A percentile compares a stretch with the other conserved stretches of the same genome.
phyloP scores from a whole-genome alignment of 23 tunicate species.

The Corella eumyota region DNA sequence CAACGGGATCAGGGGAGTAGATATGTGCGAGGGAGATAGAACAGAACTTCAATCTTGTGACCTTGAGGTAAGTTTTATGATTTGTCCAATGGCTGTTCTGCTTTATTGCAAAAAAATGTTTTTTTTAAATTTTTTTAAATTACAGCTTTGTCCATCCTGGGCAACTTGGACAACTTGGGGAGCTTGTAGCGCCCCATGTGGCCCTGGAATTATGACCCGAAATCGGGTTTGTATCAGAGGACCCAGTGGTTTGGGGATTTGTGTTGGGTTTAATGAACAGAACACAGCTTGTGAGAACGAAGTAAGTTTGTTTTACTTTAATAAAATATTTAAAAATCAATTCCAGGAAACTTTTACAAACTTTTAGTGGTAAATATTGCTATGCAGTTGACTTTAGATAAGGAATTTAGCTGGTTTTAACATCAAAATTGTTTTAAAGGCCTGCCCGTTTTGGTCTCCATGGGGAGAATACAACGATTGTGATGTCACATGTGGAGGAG shows the following conservation, averaged over 20 bases:
- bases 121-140: not conserved
- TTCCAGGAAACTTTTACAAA: too few species aligned
- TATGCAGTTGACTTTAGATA: too few species aligned
- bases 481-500: slow-evolving; percentile 32
- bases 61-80: slow-evolving; percentile 30
- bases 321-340: too few species aligned
- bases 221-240: slow-evolving; percentile 35
- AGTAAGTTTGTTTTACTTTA: too few species aligned
- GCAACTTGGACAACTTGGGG: slow-evolving; percentile 34
- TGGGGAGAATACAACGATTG: slow-evolving; percentile 28
- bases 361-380: too few species aligned
- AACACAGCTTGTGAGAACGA: slow-evolving; percentile 12
- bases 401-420: too few species aligned
- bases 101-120: not conserved
- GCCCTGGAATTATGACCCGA: slow-evolving; percentile 39
- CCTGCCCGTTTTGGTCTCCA: slow-evolving; percentile 40
- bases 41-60: slow-evolving; percentile 37
- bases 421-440: too few species aligned
- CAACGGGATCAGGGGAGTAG: slow-evolving; percentile 22
- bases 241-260: slow-evolving; percentile 5
- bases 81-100: not conserved
- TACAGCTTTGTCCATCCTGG: slow-evolving; percentile 59
- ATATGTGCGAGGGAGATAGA: slow-evolving; percentile 31
- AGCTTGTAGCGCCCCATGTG: slow-evolving; percentile 53
- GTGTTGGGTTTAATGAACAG: slow-evolving; percentile 21